These are phyloP conservation scores for Ianthella basta DNA, from an alignment of 37 sponge, comb jelly and placozoan genomes.

Conservation along the genomic window DNA sequence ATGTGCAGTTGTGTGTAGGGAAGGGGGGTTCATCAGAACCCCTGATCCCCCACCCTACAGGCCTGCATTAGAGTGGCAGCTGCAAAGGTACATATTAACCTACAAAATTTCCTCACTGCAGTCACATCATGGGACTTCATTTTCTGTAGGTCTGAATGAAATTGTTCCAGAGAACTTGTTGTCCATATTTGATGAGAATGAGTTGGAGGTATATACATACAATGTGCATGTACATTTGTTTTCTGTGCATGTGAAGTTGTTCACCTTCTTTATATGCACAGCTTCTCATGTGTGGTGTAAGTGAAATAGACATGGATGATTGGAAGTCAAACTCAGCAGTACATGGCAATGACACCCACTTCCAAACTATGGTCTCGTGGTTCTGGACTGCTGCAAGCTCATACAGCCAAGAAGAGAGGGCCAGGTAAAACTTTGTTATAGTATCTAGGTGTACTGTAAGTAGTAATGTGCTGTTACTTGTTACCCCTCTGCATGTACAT, in stretches of 20 bases:
- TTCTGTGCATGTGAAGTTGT: background rate
- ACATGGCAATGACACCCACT: conserved; percentile 38
- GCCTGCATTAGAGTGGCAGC: too few relatives aligned
- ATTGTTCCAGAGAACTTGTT: conserved; percentile 83
- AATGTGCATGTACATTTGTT: background rate
- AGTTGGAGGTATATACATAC: conserved; percentile 80
- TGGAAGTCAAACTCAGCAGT: conserved; percentile 57
- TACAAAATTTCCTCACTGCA: too few relatives aligned
- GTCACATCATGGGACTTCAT: background rate
- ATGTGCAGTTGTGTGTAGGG: too few relatives aligned
- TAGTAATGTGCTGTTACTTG: too few relatives aligned
- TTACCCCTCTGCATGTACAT: too few relatives aligned
- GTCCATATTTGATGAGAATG: conserved; percentile 96
- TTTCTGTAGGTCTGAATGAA: conserved; percentile 77
- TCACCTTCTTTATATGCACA: background rate
- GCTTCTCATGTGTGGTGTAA: conserved; percentile 91
- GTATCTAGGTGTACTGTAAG: too few relatives aligned
- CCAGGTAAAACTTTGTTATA: conserved; percentile 18
- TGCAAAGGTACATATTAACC: too few relatives aligned
- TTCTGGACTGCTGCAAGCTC: conserved; percentile 80
- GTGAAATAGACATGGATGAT: conserved; percentile 64
- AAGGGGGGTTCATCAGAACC: too few relatives aligned
- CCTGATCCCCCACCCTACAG: too few relatives aligned
- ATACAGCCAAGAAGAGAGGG: conserved; percentile 90
- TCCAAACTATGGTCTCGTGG: conserved; percentile 69